Base-by-base conservation (phyloP, 2,888 invertebrate genomes). In the Scaptomyza flava region DNA sequence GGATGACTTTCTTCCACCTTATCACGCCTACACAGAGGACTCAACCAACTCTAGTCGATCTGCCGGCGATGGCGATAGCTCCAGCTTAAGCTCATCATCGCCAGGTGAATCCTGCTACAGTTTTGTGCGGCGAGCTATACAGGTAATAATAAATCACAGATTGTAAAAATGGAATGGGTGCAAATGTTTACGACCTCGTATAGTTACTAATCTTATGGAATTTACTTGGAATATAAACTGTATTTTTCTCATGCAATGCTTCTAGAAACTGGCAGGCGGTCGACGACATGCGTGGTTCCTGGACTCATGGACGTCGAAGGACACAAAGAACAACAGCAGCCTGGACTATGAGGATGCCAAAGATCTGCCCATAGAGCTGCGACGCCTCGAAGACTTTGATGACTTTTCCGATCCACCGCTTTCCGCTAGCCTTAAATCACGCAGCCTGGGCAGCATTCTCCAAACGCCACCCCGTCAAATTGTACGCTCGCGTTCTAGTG, bases 51-150 rank as follows among this genome's bases (percentile, higher is more conserved):
- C 95, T 4, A 93, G 93, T 59, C 92, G 93, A 50, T 93, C 93
- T 52, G 94, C 91, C 91, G 94, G 87, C 77, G 93, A 89, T 92
- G 93, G 91, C 20, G 96, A 97, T 82, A 97, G 96, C 70, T 97
- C 97, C 23, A 97, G 97, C 72, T 93, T 97, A 38, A 97, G 97
- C 6, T 92, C 92, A n/a, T 92, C 92, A 0, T 97, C 97, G 72
- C 98, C 98, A 5, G 97, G 97, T 90, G 98, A 98, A 93, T 97
- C 97, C 4, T 98, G 98, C 91, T 98, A 98, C 92, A 97, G 97
- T 84, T 98, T 98, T 91, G 97, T 98, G 6, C 93, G 98, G 48
- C 94, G 97, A 86, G 98, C 98, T 11, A 94, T 98, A 52, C 96
- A 95, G 92, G 94, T 94, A 90, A 79, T 12, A 8, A n/a, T 33